phyloP scores from a whole-genome alignment of 2,888 invertebrate species.

The Chironomus tentans region DNA sequence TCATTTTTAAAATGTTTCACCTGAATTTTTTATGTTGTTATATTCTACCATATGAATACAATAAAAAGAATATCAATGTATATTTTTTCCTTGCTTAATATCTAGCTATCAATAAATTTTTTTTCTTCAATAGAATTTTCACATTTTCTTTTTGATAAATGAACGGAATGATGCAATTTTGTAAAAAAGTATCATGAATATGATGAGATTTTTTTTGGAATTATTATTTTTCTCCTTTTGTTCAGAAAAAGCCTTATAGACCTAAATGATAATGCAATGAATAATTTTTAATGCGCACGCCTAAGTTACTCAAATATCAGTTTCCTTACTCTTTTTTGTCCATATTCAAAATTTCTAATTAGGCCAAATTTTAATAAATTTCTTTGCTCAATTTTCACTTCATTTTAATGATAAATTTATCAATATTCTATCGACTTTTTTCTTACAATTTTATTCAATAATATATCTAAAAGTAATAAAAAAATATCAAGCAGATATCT shows the following conservation, averaged over 20 bases:
- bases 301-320: neutral
- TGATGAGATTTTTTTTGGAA: neutral
- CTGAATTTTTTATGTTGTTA: neutral
- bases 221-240: neutral
- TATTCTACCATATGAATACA: neutral
- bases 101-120: neutral
- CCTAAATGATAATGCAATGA: neutral
- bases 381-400: no score
- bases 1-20: neutral
- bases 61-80: neutral
- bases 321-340: neutral
- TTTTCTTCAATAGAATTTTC: neutral
- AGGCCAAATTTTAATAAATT: neutral
- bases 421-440: neutral
- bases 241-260: neutral
- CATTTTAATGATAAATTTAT: no score
- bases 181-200: neutral
- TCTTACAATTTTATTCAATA: neutral
- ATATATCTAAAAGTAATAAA: neutral
- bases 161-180: conserved; percentile 10
- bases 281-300: neutral
- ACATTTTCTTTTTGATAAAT: neutral
- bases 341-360: neutral
- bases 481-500: conserved; percentile 6
- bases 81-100: neutral